phyloP scores from a whole-genome alignment of 2,888 invertebrate genomes.

The Cantharis lateralis region DNA sequence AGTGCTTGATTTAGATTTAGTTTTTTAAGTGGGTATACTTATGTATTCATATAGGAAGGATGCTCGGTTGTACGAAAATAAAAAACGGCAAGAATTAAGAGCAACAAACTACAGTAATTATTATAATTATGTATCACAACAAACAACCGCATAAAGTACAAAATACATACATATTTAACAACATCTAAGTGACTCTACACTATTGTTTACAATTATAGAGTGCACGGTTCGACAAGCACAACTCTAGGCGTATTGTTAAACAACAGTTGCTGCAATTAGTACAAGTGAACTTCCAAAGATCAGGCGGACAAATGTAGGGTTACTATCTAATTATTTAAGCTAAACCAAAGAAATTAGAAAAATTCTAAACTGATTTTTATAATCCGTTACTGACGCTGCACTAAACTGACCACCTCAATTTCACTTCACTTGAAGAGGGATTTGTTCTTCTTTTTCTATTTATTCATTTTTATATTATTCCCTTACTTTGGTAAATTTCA shows the following conservation, averaged over 20 bases:
- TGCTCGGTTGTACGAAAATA: slow-evolving; percentile 15
- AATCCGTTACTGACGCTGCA: not conserved
- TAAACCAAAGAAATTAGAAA: slow-evolving; percentile 6
- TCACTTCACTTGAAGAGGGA: not conserved
- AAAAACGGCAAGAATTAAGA: slow-evolving; percentile 30
- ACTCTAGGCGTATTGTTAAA: slow-evolving; percentile 35
- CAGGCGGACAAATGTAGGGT: slow-evolving; percentile 21
- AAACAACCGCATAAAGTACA: slow-evolving; percentile 34
- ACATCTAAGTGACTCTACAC: slow-evolving; percentile 24
- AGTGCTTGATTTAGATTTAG: not conserved
- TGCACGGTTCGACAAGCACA: slow-evolving; percentile 41
- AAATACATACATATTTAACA: slow-evolving; percentile 28
- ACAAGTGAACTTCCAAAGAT: slow-evolving; percentile 34
- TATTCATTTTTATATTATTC: not conserved
- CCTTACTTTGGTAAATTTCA: not conserved
- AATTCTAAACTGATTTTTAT: not conserved
- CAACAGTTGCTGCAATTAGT: slow-evolving; percentile 40
- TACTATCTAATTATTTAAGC: slow-evolving; percentile 11
- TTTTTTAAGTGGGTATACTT: slow-evolving; percentile 3
- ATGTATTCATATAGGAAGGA: not conserved
- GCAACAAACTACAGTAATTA: slow-evolving; percentile 28
- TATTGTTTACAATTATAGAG: slow-evolving; percentile 43
- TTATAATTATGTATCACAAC: slow-evolving; percentile 25
- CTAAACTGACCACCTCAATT: not conserved
- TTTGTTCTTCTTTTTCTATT: not conserved